phyloP scores from a whole-genome alignment of 30 jellyfish, hydroid and myxozoan species.

The Euphysa ruthae region DNA sequence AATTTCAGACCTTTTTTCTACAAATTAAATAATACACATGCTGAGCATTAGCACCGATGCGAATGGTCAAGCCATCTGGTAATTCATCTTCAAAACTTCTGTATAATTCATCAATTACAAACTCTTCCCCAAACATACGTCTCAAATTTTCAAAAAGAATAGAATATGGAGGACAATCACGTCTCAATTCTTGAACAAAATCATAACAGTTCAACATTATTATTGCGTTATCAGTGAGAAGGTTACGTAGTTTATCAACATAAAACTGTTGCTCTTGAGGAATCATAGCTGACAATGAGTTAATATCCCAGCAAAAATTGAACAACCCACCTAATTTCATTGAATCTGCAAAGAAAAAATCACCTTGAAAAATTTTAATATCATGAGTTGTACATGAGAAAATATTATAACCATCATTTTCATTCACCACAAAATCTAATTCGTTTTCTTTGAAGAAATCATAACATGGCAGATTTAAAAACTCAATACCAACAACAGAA shows the following conservation, averaged over 20 bases:
- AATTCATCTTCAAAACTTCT: conserved; percentile 1
- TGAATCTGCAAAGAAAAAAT: background rate
- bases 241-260: background rate
- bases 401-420: background rate
- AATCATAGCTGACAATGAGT: background rate
- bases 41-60: background rate
- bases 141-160: background rate
- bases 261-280: conserved; percentile 7
- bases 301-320: conserved; percentile 6
- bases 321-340: background rate
- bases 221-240: background rate
- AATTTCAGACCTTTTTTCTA: too few species aligned
- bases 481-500: conserved; percentile 59
- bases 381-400: background rate
- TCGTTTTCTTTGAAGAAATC: conserved; percentile 35
- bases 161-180: background rate
- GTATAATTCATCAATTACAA: background rate
- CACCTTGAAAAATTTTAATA: background rate
- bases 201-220: background rate
- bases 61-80: background rate
- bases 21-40: background rate
- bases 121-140: background rate
- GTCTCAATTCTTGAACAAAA: background rate
- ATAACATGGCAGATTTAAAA: conserved; percentile 30
- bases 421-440: conserved; percentile 38